A percentile compares a stretch with the other conserved stretches of the same genome.
phyloP scores from a whole-genome alignment of 2,113 vertebrate species.

The Chunga burmeisteri region DNA sequence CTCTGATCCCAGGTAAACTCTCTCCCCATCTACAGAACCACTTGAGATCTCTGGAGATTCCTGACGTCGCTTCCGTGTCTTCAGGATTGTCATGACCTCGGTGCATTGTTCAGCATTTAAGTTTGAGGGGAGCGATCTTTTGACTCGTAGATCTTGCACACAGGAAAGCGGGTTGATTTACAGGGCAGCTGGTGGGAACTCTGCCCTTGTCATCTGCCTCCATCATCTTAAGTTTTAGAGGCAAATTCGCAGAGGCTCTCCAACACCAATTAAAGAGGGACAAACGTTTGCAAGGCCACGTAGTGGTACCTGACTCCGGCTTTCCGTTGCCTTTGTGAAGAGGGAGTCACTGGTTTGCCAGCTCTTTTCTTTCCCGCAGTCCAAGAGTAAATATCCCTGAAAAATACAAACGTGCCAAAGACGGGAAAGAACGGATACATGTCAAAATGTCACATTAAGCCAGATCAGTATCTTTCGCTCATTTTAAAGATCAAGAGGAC shows the following conservation, averaged over 20 bases:
- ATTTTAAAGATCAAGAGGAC: neutral
- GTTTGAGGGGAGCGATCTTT: neutral
- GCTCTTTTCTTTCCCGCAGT: neutral
- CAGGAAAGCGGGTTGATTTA: neutral
- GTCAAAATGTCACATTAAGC: neutral
- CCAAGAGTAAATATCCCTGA: neutral
- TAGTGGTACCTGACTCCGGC: neutral
- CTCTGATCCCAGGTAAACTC: neutral
- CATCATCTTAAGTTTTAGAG: neutral
- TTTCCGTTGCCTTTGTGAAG: neutral
- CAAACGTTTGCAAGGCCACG: rapidly evolving
- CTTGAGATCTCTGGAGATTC: neutral
- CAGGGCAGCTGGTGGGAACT: neutral
- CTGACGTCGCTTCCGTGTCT: rapidly evolving
- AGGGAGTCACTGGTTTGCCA: neutral
- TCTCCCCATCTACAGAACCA: neutral
- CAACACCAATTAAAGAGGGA: neutral
- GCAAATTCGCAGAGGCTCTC: neutral
- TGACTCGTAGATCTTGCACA: rapidly evolving
- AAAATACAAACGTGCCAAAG: neutral
- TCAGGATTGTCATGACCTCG: neutral
- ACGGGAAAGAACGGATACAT: neutral
- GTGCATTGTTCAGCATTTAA: neutral
- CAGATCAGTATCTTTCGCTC: too few species aligned
- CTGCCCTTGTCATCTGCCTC: neutral